Conservation (phyloP, 2,113 vertebrate species). For the Suricata suricatta region DNA sequence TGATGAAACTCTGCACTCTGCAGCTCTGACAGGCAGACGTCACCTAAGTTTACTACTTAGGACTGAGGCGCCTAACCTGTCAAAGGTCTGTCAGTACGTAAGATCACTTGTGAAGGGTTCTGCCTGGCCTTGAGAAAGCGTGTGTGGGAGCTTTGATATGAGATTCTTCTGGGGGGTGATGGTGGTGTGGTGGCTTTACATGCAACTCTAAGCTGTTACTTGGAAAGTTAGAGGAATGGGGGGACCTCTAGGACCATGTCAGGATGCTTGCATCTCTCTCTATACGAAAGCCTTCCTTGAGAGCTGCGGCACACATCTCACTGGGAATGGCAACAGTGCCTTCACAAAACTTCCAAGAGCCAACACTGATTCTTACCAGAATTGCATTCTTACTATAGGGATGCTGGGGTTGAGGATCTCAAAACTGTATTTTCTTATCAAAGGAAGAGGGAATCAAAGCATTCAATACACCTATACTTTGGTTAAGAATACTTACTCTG, state of each 20-base stretch:
- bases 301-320: background rate
- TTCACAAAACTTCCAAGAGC: background rate
- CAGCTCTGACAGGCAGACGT: background rate
- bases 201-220: background rate
- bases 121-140: background rate
- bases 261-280: background rate
- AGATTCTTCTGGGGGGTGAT: too few relatives aligned
- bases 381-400: background rate
- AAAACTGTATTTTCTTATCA: background rate
- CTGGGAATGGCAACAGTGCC: background rate
- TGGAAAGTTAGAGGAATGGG: background rate
- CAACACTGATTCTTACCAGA: background rate
- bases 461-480: background rate
- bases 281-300: background rate
- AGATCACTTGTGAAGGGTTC: background rate
- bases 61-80: background rate
- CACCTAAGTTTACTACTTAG: background rate
- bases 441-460: background rate
- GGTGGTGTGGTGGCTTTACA: background rate
- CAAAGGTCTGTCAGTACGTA: background rate
- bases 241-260: background rate
- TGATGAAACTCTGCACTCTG: background rate
- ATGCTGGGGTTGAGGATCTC: background rate
- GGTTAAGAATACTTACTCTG: background rate
- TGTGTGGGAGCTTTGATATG: background rate